Conservation (phyloP, 2,797 vertebrate species). For the Lepus townsendii region DNA sequence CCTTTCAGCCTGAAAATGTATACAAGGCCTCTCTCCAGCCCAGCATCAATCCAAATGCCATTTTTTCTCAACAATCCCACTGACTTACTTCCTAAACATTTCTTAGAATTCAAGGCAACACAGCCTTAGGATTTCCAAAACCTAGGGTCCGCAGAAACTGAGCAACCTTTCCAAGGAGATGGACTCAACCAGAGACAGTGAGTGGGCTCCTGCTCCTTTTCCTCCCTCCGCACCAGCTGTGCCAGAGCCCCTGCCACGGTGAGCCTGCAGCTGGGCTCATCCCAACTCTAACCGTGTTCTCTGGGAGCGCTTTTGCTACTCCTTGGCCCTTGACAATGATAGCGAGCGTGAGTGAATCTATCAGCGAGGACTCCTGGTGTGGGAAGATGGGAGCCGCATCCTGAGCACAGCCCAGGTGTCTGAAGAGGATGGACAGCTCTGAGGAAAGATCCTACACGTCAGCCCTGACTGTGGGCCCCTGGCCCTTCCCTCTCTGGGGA, state of each 20-base stretch:
- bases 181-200: not conserved
- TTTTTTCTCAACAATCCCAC: not conserved
- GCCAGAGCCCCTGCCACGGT: not conserved
- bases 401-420: not conserved
- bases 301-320: not conserved
- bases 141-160: not conserved
- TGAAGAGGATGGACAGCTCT: not conserved
- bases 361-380: not conserved
- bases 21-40: not conserved
- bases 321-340: not conserved
- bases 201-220: not conserved
- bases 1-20: constrained; percentile 17
- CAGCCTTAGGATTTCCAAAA: not conserved
- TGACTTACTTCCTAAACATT: constrained; percentile 13
- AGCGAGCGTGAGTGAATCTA: not conserved
- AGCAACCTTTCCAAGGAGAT: not conserved
- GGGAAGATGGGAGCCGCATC: not conserved
- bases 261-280: not conserved
- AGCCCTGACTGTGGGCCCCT: no score
- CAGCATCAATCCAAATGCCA: not conserved
- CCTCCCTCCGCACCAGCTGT: not conserved
- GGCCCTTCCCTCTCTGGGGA: not conserved
- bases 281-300: not conserved
- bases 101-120: not conserved
- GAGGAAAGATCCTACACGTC: not conserved